Evolutionary conservation across 2,888 invertebrate genomes (phyloP).

Genomic region (Idaea dimidiata): DNA sequence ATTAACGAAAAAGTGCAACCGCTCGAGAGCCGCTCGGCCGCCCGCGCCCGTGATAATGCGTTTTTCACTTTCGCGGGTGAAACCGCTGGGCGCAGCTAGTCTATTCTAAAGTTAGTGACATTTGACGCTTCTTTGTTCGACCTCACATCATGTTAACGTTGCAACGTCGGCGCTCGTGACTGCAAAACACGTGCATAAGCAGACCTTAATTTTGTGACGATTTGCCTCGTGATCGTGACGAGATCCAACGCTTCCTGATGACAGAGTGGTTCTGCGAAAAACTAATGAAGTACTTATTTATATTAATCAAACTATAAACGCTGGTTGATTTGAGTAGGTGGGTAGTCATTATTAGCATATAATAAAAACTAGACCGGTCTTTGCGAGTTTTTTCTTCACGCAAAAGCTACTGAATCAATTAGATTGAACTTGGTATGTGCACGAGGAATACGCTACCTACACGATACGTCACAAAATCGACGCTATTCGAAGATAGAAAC

Average conservation of each 20-base stretch:
- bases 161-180: conserved; percentile 27
- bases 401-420: no score
- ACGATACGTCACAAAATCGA: no score
- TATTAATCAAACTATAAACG: not conserved
- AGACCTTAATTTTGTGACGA: conserved; percentile 20
- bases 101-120: not conserved
- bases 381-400: not conserved
- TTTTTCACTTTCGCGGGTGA: no score
- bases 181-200: conserved; percentile 18
- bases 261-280: conserved; percentile 19
- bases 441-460: no score
- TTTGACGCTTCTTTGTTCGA: conserved; percentile 10
- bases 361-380: not conserved
- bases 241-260: conserved; percentile 24
- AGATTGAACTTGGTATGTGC: no score
- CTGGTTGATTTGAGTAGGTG: not conserved
- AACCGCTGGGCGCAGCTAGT: not conserved
- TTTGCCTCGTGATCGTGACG: conserved; percentile 24
- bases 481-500: no score
- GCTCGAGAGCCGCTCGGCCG: no score
- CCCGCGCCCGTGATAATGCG: no score
- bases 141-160: conserved; percentile 15
- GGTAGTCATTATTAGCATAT: not conserved
- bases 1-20: no score
- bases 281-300: conserved; percentile 9